phyloP scores from a whole-genome alignment of 2,888 invertebrate species.

The Apantesis nais region DNA sequence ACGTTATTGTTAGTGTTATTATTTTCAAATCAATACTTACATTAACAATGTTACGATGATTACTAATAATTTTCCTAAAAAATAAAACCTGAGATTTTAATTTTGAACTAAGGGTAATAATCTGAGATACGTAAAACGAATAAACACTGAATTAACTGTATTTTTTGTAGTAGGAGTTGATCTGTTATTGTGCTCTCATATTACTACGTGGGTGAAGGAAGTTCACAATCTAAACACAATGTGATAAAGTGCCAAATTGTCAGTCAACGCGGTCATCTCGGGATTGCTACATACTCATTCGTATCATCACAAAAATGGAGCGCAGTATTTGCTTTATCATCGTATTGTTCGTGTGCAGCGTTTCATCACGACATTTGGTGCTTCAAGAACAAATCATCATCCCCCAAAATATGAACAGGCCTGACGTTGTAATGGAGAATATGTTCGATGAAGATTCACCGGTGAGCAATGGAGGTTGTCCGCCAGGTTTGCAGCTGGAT shows the following conservation, averaged over 20 bases:
- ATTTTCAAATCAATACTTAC: background rate
- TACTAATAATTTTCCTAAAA: background rate
- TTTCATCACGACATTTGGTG: conserved; percentile 31
- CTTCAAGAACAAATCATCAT: conserved; percentile 24
- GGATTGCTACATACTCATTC: conserved; percentile 1
- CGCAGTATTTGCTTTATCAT: conserved; percentile 33
- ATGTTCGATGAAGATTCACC: conserved; percentile 66
- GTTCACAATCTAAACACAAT: conserved; percentile 46
- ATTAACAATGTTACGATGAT: background rate
- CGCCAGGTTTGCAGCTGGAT: conserved; percentile 61
- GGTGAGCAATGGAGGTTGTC: conserved; percentile 49
- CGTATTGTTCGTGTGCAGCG: conserved; percentile 31
- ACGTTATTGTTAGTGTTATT: no score
- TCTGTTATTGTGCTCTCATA: background rate
- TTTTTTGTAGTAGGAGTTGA: background rate
- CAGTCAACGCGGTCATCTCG: conserved; percentile 30
- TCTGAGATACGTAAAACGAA: background rate
- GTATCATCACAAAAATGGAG: conserved; percentile 32
- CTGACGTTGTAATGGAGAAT: conserved; percentile 47
- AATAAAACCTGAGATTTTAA: no score
- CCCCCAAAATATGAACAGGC: conserved; percentile 40
- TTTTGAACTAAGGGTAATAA: background rate
- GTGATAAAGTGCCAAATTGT: conserved; percentile 44
- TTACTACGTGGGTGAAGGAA: conserved; percentile 58
- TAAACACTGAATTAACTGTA: background rate